These are phyloP conservation scores for Ornithoptera alexandrae DNA, from an alignment of 2,888 invertebrate species.

Conservation along the genomic window DNA sequence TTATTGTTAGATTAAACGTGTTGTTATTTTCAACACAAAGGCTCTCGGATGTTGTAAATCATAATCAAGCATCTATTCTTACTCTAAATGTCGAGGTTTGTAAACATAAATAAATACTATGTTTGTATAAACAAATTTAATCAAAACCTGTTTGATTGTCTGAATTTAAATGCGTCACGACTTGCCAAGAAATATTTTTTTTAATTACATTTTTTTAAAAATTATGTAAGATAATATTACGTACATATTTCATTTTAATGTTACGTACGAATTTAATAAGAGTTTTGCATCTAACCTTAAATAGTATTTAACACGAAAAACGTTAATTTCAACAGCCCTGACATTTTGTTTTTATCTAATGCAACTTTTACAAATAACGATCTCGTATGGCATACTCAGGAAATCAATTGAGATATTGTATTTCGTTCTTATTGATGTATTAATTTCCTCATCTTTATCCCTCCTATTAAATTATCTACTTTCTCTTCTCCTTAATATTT, in stretches of 20 bases:
- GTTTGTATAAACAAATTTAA: neutral
- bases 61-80: neutral
- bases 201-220: no score
- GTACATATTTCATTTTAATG: no score
- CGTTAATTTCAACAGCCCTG: slow-evolving; percentile 9
- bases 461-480: no score
- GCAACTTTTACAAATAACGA: neutral
- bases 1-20: slow-evolving; percentile 9
- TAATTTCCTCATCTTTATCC: no score
- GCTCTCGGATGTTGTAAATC: neutral
- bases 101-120: neutral
- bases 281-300: neutral
- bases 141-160: no score
- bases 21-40: slow-evolving; percentile 7
- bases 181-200: no score
- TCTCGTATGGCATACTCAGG: no score
- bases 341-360: slow-evolving; percentile 15
- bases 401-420: no score
- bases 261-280: neutral
- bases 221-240: no score
- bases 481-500: no score
- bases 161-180: no score
- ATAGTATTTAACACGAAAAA: neutral
- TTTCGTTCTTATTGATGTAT: no score
- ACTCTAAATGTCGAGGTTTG: neutral